A percentile compares a stretch with the other conserved stretches of the same genome.
Conservation (phyloP, 1,140 invertebrate genomes). For the Teleogryllus occipitalis region DNA sequence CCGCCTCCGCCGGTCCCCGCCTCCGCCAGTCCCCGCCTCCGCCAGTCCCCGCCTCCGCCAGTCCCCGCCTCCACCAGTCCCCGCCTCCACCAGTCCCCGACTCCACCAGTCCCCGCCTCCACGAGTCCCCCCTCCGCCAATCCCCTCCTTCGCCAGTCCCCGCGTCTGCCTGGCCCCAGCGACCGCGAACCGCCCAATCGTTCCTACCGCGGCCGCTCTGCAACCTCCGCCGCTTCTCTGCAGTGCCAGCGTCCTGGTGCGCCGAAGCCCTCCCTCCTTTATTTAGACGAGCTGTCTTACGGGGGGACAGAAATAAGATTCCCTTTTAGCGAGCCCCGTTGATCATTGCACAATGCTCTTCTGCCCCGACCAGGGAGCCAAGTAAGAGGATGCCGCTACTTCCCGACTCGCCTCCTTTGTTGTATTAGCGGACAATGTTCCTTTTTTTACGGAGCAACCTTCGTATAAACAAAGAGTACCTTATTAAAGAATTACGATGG, state of each 20-base stretch:
- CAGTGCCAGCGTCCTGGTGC: not conserved
- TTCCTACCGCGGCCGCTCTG: no score
- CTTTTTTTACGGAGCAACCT: not conserved
- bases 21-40: no score
- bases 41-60: no score
- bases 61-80: no score
- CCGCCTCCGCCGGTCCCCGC: no score
- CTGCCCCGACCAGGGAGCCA: not conserved
- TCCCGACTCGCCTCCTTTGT: not conserved
- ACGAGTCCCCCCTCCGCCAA: no score
- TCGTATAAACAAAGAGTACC: not conserved
- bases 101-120: no score
- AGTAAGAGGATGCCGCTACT: not conserved
- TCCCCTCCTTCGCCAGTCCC: no score
- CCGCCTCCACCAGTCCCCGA: no score
- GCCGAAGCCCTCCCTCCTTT: not conserved
- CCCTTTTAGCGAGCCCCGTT: not conserved
- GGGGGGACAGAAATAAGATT: not conserved
- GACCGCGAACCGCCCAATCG: no score
- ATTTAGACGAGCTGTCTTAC: not conserved
- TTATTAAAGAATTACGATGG: slow-evolving; percentile 2
- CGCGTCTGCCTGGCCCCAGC: no score
- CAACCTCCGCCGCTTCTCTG: not conserved
- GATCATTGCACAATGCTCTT: not conserved
- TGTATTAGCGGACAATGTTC: not conserved